Evolutionary conservation across 1,140 invertebrate genomes (phyloP).

Genomic region (Theocolax elegans): DNA sequence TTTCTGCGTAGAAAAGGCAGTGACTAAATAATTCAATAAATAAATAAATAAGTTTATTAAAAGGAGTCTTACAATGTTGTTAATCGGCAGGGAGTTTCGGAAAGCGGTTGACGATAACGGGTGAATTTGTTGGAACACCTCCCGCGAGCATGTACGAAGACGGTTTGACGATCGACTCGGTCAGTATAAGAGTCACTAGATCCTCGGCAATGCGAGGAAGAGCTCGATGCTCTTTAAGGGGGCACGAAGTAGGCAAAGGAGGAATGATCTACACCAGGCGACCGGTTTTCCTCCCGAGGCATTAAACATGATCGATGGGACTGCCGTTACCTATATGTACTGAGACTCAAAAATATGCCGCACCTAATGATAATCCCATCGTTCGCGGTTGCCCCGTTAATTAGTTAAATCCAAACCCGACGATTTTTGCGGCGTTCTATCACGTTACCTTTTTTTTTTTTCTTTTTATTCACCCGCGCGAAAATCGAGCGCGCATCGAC

Average conservation of each 20-base stretch:
- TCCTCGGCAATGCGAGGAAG: not conserved
- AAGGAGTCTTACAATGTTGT: no score
- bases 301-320: slow-evolving; percentile 41
- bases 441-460: no score
- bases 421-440: not conserved
- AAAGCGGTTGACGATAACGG: not conserved
- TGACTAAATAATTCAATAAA: no score
- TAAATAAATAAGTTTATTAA: no score
- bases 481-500: no score
- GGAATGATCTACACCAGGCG: slow-evolving; percentile 49
- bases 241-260: slow-evolving; percentile 22
- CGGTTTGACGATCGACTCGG: not conserved
- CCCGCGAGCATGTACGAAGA: not conserved
- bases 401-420: no score
- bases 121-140: not conserved
- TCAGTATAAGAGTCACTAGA: no score
- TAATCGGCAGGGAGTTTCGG: not conserved
- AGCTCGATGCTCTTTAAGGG: slow-evolving; percentile 6
- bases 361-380: slow-evolving; percentile 34
- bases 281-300: slow-evolving; percentile 51
- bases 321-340: slow-evolving; percentile 38
- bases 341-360: slow-evolving; percentile 21
- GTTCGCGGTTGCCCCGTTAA: slow-evolving; percentile 24
- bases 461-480: no score
- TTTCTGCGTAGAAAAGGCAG: no score